Evolutionary conservation across 2,888 invertebrate genomes (phyloP).

Genomic region (Bellardia bayeri): DNA sequence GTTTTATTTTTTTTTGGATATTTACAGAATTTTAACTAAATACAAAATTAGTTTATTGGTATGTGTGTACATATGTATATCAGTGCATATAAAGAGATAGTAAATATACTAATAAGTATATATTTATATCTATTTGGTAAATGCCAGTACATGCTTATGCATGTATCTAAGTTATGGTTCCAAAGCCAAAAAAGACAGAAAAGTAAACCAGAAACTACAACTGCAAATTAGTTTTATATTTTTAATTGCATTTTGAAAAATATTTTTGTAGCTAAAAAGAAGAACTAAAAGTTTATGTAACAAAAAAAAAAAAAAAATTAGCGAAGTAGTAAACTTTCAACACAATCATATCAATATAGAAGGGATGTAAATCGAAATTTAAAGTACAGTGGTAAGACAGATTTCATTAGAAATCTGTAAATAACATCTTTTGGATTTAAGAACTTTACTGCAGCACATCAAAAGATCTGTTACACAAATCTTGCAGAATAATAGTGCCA

Average conservation of each 20-base stretch:
- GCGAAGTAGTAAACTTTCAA: slow-evolving; percentile 11
- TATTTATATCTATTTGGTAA: background rate
- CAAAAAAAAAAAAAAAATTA: background rate
- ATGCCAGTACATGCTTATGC: background rate
- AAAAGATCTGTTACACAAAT: too few species aligned
- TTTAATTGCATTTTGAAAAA: slow-evolving; percentile 65
- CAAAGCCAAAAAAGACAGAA: slow-evolving; percentile 19
- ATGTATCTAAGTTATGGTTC: slow-evolving; percentile 55
- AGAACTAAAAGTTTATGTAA: background rate
- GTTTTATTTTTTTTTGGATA: background rate
- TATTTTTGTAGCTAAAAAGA: slow-evolving; percentile 24
- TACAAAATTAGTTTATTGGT: slow-evolving; percentile 55
- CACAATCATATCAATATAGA: slow-evolving; percentile 1
- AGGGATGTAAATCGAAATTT: background rate
- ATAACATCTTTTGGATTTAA: too few species aligned
- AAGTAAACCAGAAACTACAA: background rate
- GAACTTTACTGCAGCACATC: too few species aligned
- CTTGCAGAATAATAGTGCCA: too few species aligned
- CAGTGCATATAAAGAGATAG: slow-evolving; percentile 1
- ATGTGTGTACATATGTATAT: background rate
- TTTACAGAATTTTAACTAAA: slow-evolving; percentile 29
- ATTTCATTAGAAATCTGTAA: too few species aligned
- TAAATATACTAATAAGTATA: background rate
- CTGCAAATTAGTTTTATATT: slow-evolving; percentile 68
- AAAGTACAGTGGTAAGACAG: background rate